A percentile compares a stretch with the other conserved stretches of the same genome.
These are phyloP conservation scores for Symphodus melops DNA, from an alignment of 2,113 vertebrate species.

Conservation along the genomic window DNA sequence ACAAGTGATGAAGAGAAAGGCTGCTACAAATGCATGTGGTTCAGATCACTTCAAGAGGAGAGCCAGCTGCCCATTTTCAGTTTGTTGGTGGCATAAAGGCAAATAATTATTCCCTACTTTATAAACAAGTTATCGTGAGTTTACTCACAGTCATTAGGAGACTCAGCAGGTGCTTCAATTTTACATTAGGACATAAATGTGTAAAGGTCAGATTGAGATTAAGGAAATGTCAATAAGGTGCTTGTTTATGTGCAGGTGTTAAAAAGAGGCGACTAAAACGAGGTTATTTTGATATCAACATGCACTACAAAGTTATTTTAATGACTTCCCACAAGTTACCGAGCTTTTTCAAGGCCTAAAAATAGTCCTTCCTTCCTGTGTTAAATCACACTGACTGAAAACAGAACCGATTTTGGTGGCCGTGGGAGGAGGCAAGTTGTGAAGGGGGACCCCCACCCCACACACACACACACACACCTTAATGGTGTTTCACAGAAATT, in stretches of 20 bases:
- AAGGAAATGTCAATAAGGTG: background rate
- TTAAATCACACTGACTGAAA: background rate
- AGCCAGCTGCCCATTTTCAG: background rate
- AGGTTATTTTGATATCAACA: too few species aligned
- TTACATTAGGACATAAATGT: background rate
- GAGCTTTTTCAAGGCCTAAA: background rate
- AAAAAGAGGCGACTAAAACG: too few species aligned
- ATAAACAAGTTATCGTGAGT: too few species aligned
- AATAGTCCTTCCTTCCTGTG: slow-evolving; percentile 11
- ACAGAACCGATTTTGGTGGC: background rate
- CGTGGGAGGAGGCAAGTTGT: background rate
- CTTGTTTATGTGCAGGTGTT: background rate
- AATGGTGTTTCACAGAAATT: too few species aligned
- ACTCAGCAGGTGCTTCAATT: too few species aligned
- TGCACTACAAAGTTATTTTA: background rate
- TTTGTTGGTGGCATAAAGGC: background rate
- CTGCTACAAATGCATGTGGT: slow-evolving; percentile 16
- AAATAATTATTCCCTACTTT: background rate
- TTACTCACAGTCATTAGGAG: too few species aligned
- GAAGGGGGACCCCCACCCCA: too few species aligned
- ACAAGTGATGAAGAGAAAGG: slow-evolving; percentile 44
- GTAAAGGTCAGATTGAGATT: background rate
- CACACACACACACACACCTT: too few species aligned
- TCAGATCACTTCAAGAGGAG: background rate
- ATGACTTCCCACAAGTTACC: background rate